Evolutionary conservation across 2,797 vertebrate species (phyloP), one percentile per base, ranked within the genome.

Genomic region (Poecilia wingei): DNA sequence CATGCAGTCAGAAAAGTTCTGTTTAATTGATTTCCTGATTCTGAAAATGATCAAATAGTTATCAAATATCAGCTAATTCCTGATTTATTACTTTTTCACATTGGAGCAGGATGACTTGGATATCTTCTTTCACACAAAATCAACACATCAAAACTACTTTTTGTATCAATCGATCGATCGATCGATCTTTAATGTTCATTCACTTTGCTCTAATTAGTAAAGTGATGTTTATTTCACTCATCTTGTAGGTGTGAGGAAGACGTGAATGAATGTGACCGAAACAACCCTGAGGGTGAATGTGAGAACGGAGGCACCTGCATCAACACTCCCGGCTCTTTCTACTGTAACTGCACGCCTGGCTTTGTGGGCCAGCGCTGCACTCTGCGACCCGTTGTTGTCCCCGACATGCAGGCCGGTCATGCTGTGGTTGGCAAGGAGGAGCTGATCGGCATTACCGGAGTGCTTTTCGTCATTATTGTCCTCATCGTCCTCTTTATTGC

Each of bases 381-480:
- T 46, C 93, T 98, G 82, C 96, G 98, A 3, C 98, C 98, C 0
- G 96, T 99, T 2, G 95, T 99, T 0, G 98, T 99, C 47, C 98
- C 98, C 0, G 97, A 99, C 89, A 99, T 99, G 95, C 98, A 98
- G 93, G 97, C 98, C 0, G 98, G 98, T 10, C 98, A 98, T 80
- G 94, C 97, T 0, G 96, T 98, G 0, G 97, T 99, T 0, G 98
- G 98, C 39, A 98, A 98, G 85, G 98, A 99, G 92, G 98, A 99
- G 91, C 92, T 99, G 70, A 98, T 99, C 4, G 98, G 98, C 78
- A 98, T 99, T 28, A 96, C 97, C 0, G 97, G 96, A 9, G 98
- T 99, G 31, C 96, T 99, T 8, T 96, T 98, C 33, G 94, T 99
- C 89, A 98, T 99, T 87, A 95, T 98, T 79, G 74, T 95, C 53